Evolutionary conservation across 2,888 invertebrate species (phyloP).

Genomic region (Cephalotes varians): DNA sequence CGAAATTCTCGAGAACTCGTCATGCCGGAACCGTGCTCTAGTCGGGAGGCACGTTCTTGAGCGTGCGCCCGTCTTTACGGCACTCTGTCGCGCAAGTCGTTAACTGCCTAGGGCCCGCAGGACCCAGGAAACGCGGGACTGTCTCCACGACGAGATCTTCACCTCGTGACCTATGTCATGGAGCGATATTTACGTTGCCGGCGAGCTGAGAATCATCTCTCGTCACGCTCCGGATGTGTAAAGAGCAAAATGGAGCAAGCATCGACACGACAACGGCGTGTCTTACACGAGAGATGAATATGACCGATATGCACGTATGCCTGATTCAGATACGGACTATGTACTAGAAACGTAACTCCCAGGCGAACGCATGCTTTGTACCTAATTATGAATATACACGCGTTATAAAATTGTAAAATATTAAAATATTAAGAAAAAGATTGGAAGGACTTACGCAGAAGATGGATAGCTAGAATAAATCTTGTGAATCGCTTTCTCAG

Average conservation of each 20-base stretch:
- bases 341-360: neutral
- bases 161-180: constrained; percentile 69
- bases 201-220: constrained; percentile 49
- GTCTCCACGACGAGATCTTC: constrained; percentile 63
- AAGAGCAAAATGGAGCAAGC: constrained; percentile 69
- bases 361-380: neutral
- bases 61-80: constrained; percentile 61
- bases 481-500: neutral
- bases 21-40: constrained; percentile 63
- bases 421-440: neutral
- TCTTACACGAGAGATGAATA: constrained; percentile 73
- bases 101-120: constrained; percentile 43
- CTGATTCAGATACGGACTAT: neutral
- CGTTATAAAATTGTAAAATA: constrained; percentile 22
- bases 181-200: constrained; percentile 48
- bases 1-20: constrained; percentile 60
- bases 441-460: neutral
- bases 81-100: constrained; percentile 62
- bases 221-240: constrained; percentile 57
- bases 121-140: constrained; percentile 37
- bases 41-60: constrained; percentile 61
- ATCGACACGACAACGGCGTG: constrained; percentile 69
- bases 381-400: neutral
- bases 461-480: neutral
- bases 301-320: constrained; percentile 68